Base-by-base conservation (phyloP, 2,797 vertebrate species). In the Caiman crocodilus region DNA sequence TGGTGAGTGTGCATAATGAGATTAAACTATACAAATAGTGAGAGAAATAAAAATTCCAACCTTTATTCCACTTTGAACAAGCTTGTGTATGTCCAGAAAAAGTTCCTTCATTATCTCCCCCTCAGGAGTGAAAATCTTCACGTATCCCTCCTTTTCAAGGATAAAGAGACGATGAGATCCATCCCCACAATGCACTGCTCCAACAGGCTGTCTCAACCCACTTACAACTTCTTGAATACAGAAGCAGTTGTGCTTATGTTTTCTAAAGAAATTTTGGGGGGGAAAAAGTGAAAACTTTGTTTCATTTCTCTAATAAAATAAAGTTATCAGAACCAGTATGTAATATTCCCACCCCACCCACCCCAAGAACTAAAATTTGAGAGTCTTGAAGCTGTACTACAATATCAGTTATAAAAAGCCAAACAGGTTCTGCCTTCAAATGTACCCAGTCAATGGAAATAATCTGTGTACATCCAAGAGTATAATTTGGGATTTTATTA, bases 211-310 rank as follows among this genome's bases (percentile, higher is more conserved):
- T 90, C 98, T 98, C 69, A 99, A 98, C 92, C 99, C 99, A 90
- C 98, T 99, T 96, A 99, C 98, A 96, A 99, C 98, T 97, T 99
- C 99, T 96, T 99, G 99, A 94, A 98, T 97, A 94, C 99, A 99
- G 98, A 99, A 99, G 98, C 99, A 99, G 98, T 98, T 99, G 98
- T 99, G 99, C 98, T 99, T 99, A 98, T 99, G 99, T 97, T 99
- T 99, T 98, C 99, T 99, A 98, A 96, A 97, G 87, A 83, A 92
- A 91, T 84, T 8, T 1, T n/a, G n/a, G n/a, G n/a, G n/a, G n/a
- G 21, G 82, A 86, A 78, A 56, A 0, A 75, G 67, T 96, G 18
- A 97, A 92, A 88, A 56, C 50, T 30, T 75, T 89, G 30, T 76
- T 82, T 74, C 42, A 50, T 87, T 91, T 79, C 42, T 85, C 32